Evolutionary conservation across 2,797 vertebrate genomes (phyloP), one percentile per base, ranked within the genome.

Genomic region (Sebastes goodei): DNA sequence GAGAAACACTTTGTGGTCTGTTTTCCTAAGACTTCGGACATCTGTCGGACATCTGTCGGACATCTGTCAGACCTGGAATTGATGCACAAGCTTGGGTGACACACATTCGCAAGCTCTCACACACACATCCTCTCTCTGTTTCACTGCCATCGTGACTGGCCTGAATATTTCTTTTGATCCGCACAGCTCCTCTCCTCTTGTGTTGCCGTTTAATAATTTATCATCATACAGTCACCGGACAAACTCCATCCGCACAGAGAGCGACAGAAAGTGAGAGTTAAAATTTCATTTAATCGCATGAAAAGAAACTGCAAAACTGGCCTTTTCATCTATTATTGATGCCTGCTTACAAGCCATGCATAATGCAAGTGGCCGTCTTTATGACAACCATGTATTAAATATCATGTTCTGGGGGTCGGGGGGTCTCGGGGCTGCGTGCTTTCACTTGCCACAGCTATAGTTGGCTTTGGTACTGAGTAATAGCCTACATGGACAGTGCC

Each of bases 271-370:
- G 84, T 38, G 61, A 68, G 85, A 77, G 77, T 83, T 83, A 92
- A 88, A 92, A 61, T 85, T 87, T 92, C 71, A 88, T 88, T 88
- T 89, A 94, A 94, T 92, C 91, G 84, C 88, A 83, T 86, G 80
- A 82, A 91, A 85, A 92, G 64, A 93, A 92, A 81, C 76, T 25
- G 82, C 86, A 90, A 93, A 93, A 93, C 90, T 88, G 86, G 78
- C 86, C 87, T 84, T 90, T 93, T 86, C 83, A 94, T 96, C 81
- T 87, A 94, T 94, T 92, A 95, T 95, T 91, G 80, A 95, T 94
- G 69, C 74, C 76, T 88, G 84, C 92, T 95, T 94, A 94, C 89
- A 63, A 88, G 84, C 72, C 84, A 94, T 94, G 85, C 88, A 94
- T 95, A 88, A 95, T 95, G 88, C 88, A 94, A 46, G 56, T 42